phyloP scores from a whole-genome alignment of 2,888 invertebrate genomes.

The Cryptus viduatorius region DNA sequence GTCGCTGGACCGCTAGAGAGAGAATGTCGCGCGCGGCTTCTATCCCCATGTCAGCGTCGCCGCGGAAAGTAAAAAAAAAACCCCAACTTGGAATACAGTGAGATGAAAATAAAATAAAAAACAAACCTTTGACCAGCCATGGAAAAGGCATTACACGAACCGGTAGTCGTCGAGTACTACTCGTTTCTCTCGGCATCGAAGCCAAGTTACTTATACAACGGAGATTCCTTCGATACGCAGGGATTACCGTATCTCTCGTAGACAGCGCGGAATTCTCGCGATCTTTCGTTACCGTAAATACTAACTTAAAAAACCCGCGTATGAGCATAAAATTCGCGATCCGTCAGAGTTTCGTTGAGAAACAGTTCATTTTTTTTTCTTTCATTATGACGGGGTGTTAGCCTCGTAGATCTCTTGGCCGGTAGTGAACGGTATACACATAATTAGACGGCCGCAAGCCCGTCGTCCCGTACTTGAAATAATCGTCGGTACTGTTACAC shows the following conservation, averaged over 20 bases:
- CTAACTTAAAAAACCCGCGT: not conserved
- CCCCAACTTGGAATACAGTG: not conserved
- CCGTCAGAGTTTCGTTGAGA: not conserved
- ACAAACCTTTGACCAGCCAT: constrained; percentile 17
- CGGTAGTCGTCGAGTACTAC: constrained; percentile 56
- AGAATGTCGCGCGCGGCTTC: constrained; percentile 31
- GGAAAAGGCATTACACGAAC: constrained; percentile 49
- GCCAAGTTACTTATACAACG: constrained; percentile 39
- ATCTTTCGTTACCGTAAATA: not conserved
- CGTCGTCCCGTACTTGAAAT: constrained; percentile 78
- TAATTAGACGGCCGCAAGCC: constrained; percentile 73
- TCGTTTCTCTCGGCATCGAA: constrained; percentile 18
- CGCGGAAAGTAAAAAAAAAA: constrained; percentile 18
- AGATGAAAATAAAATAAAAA: constrained; percentile 32
- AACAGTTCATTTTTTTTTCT: not conserved
- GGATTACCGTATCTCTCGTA: constrained; percentile 31
- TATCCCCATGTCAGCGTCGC: constrained; percentile 23
- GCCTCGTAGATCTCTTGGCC: constrained; percentile 51
- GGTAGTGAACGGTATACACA: constrained; percentile 71
- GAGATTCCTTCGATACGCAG: constrained; percentile 44
- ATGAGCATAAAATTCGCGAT: not conserved
- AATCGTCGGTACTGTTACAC: constrained; percentile 80
- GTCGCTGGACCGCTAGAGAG: constrained; percentile 55
- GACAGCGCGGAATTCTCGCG: constrained; percentile 20
- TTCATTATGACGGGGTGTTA: constrained; percentile 16